These are phyloP conservation scores for Scortum barcoo DNA, from an alignment of 2,113 vertebrate species.

Conservation along the genomic window DNA sequence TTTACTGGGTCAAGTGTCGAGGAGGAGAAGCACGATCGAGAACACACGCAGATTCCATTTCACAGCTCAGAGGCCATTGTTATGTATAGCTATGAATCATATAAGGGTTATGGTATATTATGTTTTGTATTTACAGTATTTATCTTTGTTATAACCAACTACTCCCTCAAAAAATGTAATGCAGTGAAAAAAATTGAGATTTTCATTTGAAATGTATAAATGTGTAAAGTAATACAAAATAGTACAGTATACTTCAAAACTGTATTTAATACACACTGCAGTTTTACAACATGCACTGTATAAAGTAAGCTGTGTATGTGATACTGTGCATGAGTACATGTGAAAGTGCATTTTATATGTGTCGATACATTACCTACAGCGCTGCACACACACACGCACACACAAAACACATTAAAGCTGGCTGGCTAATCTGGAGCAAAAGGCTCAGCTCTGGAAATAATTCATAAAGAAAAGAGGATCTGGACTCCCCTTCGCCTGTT, in stretches of 20 bases:
- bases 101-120: background rate
- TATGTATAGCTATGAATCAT: background rate
- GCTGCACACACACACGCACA: conserved; percentile 5
- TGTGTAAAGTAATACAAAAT: background rate
- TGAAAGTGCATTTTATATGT: background rate
- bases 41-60: conserved; percentile 47
- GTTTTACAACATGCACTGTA: background rate
- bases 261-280: background rate
- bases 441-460: conserved; percentile 70
- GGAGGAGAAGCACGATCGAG: background rate
- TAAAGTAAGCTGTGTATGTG: background rate
- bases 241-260: background rate
- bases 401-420: conserved; percentile 32
- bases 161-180: background rate
- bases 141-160: background rate
- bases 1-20: conserved; percentile 35
- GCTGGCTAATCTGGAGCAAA: conserved; percentile 68
- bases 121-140: background rate
- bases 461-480: conserved; percentile 63
- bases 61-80: conserved; percentile 48
- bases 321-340: background rate
- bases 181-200: background rate
- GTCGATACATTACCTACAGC: background rate
- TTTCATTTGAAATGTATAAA: background rate
- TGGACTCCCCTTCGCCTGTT: conserved; percentile 22